Conservation (phyloP, 2,888 invertebrate genomes). For the Helleia helle region DNA sequence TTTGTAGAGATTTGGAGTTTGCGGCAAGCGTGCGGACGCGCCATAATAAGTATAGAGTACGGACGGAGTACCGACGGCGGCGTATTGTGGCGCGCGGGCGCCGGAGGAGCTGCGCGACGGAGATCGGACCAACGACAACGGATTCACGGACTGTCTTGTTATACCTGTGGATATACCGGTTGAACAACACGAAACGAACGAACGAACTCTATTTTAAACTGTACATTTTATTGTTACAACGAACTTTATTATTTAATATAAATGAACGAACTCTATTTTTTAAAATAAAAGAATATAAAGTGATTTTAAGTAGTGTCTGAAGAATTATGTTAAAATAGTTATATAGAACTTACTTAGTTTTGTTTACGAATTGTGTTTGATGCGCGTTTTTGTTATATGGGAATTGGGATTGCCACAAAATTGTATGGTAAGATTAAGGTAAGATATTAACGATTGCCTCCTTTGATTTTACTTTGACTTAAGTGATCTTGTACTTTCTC, state of each 20-base stretch:
- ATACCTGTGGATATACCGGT: slow-evolving; percentile 57
- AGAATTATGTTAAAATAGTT: not conserved
- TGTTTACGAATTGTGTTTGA: not conserved
- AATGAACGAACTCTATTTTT: not conserved
- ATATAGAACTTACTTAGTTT: not conserved
- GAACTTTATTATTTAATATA: not conserved
- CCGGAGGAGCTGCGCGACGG: no score
- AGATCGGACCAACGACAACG: no score
- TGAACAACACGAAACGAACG: slow-evolving; percentile 61
- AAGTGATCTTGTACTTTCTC: no score
- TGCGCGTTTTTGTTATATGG: not conserved
- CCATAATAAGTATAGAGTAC: no score
- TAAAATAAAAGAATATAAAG: not conserved
- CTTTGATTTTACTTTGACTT: not conserved
- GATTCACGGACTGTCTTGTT: slow-evolving; percentile 33
- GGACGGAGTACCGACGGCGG: no score
- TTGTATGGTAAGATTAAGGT: not conserved
- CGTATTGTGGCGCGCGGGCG: not conserved
- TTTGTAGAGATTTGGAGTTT: no score
- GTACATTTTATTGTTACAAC: not conserved
- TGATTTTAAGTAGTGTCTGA: not conserved
- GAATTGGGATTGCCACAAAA: not conserved
- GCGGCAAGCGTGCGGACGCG: no score
- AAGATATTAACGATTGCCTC: not conserved
- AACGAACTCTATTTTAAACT: slow-evolving; percentile 42